Conservation (phyloP, 2,113 vertebrate species). For the Phaethon lepturus region DNA sequence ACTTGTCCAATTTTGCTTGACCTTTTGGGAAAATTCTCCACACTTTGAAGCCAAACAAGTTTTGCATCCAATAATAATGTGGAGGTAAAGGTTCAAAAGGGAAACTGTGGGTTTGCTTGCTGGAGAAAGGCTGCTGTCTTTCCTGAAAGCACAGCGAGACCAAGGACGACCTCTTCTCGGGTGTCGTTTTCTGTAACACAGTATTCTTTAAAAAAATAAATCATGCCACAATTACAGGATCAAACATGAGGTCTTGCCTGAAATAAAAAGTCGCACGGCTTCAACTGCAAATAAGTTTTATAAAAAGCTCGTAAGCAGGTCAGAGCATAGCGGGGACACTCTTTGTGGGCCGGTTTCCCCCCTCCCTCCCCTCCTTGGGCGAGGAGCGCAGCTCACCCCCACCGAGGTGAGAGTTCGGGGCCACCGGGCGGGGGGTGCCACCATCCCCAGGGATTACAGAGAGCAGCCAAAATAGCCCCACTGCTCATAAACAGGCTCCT, state of each 20-base stretch:
- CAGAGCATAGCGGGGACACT: not conserved
- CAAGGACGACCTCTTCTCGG: not conserved
- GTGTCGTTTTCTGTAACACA: not conserved
- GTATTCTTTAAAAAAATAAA: not conserved
- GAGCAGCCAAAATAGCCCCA: not conserved
- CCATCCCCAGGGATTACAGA: not conserved
- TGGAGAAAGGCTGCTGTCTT: not conserved
- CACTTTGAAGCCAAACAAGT: not conserved
- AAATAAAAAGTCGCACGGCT: not conserved
- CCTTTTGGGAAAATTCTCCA: not conserved
- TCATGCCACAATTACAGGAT: not conserved
- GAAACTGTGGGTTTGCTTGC: not conserved
- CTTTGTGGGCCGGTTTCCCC: not conserved
- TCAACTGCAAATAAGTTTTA: conserved; percentile 5
- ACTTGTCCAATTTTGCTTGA: not conserved
- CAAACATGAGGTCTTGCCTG: not conserved
- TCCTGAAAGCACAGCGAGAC: not conserved
- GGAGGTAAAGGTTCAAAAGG: not conserved
- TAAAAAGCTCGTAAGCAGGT: conserved; percentile 27
- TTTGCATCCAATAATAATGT: not conserved
- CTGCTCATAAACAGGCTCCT: not conserved
- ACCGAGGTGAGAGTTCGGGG: not conserved
- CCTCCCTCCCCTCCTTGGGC: not conserved
- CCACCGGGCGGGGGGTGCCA: accelerated
- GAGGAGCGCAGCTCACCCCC: accelerated